phyloP scores from a whole-genome alignment of 1,140 invertebrate species.

The Bombus turneri region DNA sequence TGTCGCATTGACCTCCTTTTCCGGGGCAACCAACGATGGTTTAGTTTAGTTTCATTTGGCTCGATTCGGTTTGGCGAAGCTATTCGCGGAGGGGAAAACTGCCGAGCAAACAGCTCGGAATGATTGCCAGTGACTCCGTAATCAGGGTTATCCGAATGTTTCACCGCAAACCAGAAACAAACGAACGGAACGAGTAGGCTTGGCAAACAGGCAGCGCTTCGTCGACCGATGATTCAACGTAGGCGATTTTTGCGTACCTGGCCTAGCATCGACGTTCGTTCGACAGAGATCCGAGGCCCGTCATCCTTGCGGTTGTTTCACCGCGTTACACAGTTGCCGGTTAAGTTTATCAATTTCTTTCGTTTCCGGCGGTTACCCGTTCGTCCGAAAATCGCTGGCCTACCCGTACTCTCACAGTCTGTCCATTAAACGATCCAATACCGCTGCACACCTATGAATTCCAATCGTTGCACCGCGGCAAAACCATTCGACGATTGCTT shows the following conservation, averaged over 20 bases:
- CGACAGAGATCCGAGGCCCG: constrained; percentile 8
- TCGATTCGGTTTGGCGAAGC: not conserved
- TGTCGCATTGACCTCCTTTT: not conserved
- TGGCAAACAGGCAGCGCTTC: constrained; percentile 46
- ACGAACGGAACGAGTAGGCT: constrained; percentile 53
- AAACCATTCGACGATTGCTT: not conserved
- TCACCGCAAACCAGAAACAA: constrained; percentile 62
- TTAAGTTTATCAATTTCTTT: constrained; percentile 25
- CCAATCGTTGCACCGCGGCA: not conserved
- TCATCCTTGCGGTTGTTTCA: constrained; percentile 8
- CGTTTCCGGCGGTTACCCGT: not conserved
- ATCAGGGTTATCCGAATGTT: constrained; percentile 61
- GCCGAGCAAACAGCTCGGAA: constrained; percentile 51
- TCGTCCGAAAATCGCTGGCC: too few species aligned
- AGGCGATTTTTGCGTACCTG: constrained; percentile 17
- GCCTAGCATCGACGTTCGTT: not conserved
- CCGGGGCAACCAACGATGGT: not conserved
- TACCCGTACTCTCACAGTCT: not conserved
- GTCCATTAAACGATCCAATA: not conserved
- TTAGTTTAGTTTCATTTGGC: not conserved
- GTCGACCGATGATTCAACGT: constrained; percentile 33
- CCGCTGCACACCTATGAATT: not conserved
- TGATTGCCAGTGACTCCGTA: constrained; percentile 46
- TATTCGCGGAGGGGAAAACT: constrained; percentile 4
- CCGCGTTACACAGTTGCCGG: not conserved